phyloP scores from a whole-genome alignment of 92 coral and sea anemone genomes.

The Zoanthus gigantus region DNA sequence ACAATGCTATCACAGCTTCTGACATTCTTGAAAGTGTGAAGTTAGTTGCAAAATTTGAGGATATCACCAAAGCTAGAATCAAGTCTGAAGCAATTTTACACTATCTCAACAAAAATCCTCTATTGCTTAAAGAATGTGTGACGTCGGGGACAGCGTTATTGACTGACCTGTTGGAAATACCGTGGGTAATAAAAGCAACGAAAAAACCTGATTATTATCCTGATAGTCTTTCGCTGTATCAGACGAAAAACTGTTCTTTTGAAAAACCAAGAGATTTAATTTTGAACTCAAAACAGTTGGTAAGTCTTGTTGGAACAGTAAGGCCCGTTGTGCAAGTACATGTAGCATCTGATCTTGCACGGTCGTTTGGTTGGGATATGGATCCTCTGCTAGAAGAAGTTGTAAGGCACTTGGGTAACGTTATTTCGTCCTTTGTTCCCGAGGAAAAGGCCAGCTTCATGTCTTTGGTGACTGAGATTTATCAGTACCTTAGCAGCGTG shows the following conservation, averaged over 20 bases:
- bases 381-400: slow-evolving; percentile 60
- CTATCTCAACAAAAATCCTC: slow-evolving; percentile 31
- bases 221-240: slow-evolving; percentile 37
- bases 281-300: slow-evolving; percentile 23
- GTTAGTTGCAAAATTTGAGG: slow-evolving; percentile 28
- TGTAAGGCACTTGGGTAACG: slow-evolving; percentile 55
- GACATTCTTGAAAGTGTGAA: slow-evolving; percentile 46
- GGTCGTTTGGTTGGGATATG: slow-evolving; percentile 64
- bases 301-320: slow-evolving; percentile 65
- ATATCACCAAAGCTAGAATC: slow-evolving; percentile 27
- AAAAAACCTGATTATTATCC: slow-evolving; percentile 57
- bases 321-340: slow-evolving; percentile 47
- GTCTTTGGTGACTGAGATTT: slow-evolving; percentile 55
- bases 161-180: slow-evolving; percentile 31
- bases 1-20: slow-evolving; percentile 36
- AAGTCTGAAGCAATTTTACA: slow-evolving; percentile 55
- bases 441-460: slow-evolving; percentile 71
- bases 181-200: slow-evolving; percentile 65
- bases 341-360: slow-evolving; percentile 37
- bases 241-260: slow-evolving; percentile 11
- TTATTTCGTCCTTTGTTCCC: slow-evolving; percentile 46
- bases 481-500: slow-evolving; percentile 44
- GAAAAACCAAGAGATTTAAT: slow-evolving; percentile 64
- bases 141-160: slow-evolving; percentile 26
- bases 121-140: slow-evolving; percentile 23